Conservation (phyloP, 2,113 vertebrate genomes). For the Antigone vipio region DNA sequence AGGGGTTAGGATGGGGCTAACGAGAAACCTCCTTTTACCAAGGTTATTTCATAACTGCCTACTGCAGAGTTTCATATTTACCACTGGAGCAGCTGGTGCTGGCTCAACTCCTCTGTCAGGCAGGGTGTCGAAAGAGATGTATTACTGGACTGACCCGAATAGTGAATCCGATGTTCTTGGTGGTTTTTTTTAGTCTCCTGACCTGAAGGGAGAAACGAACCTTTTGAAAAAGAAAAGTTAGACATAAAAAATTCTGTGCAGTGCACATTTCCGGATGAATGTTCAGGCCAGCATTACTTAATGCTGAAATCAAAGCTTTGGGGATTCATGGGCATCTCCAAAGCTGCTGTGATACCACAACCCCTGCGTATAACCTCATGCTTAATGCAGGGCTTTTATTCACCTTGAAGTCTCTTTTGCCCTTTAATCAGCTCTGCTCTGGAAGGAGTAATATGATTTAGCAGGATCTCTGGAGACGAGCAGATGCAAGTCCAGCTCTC, state of each 20-base stretch:
- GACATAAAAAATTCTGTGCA: background rate
- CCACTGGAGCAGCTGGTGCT: conserved; percentile 60
- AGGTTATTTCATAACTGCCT: conserved; percentile 54
- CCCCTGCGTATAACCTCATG: background rate
- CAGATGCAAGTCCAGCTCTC: background rate
- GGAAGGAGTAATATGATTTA: conserved; percentile 8
- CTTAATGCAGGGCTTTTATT: conserved; percentile 43
- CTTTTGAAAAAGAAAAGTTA: conserved; percentile 45
- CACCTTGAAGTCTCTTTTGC: conserved; percentile 33
- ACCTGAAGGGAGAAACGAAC: conserved; percentile 25
- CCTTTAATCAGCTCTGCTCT: background rate
- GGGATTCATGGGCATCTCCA: conserved; percentile 36
- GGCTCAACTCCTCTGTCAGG: conserved; percentile 50
- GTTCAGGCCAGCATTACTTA: conserved; percentile 27
- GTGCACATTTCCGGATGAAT: conserved; percentile 16
- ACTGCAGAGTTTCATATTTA: conserved; percentile 29
- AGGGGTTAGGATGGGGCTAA: conserved; percentile 7
- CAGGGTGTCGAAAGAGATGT: conserved; percentile 37
- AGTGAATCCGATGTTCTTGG: conserved; percentile 20
- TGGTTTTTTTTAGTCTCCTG: background rate
- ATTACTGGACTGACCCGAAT: conserved; percentile 38
- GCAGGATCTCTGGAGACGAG: background rate
- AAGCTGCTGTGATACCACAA: conserved; percentile 14
- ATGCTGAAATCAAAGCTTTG: conserved; percentile 46
- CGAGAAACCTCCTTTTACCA: conserved; percentile 14